Base-by-base conservation (phyloP, 2,113 vertebrate species). In the Labeo catla region DNA sequence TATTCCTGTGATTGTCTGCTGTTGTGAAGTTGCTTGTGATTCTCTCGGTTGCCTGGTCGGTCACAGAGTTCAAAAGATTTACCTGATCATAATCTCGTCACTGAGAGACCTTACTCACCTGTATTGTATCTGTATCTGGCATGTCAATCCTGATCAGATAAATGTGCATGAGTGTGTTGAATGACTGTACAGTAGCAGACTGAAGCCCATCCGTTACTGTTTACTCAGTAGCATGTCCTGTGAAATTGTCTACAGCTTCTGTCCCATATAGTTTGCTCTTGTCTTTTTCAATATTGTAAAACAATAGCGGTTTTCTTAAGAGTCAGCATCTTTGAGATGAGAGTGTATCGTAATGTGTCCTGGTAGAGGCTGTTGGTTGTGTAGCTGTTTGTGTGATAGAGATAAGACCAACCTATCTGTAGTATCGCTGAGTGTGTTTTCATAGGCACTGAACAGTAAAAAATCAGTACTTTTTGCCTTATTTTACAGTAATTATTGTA, bases 121-220 rank as follows among this genome's bases (percentile, higher is more conserved):
- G 49, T 10, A 36, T 77, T 54, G 52, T 45, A 5, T 23, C 36
- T 65, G 11, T 49, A 49, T 49, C 45, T 81, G 12, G 39, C 43
- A 65, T 66, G 59, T 45, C 57, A 28, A 1, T 43, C 52, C 54
- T 39, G 76, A 79, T 79, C 52, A 59, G 76, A 28, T 78, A 78
- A 59, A 78, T 81, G 78, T 63, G 57, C 57, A 47, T 80, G 78
- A 63, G 39, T 63, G 39, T 47, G 23, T 65, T 65, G 76, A 76
- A 11, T 76, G 76, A 77, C 23, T 28, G 74, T 34, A 77, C 23
- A 76, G 6, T 77, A 78, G 39, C 6, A n/a, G 19, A n/a, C 28
- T 47, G 21, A 13, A 28, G 57, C 4, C n/a, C 61, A 47, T 10
- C 16, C 6, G 47, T 49, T 19, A 10, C 43, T 23, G 16, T 19